Percentiles rank a stretch among this genome's conserved stretches.
Evolutionary conservation across 2,797 vertebrate species (phyloP).

Genomic region (Hippoglossus hippoglossus): DNA sequence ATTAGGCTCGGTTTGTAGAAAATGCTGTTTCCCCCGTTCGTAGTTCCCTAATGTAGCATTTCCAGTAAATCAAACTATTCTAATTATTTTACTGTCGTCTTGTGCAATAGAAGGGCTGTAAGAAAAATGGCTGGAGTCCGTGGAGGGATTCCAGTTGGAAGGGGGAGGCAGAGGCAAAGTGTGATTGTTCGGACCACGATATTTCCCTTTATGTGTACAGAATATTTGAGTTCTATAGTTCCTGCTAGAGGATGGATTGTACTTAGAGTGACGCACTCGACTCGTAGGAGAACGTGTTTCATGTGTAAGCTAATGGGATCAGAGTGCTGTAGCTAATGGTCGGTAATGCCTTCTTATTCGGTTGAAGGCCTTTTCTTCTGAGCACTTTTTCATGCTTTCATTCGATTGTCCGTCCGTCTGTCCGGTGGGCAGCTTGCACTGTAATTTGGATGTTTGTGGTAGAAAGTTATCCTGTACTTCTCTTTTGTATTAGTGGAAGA

Average conservation of each 20-base stretch:
- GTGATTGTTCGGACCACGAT: too few relatives aligned
- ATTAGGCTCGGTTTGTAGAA: neutral
- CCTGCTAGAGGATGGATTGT: conserved; percentile 35
- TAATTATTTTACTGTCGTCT: conserved; percentile 59
- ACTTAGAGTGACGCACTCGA: conserved; percentile 22
- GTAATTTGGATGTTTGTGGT: conserved; percentile 46
- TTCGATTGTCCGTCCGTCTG: conserved; percentile 18
- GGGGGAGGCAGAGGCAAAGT: neutral
- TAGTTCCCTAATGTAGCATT: conserved; percentile 44
- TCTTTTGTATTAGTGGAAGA: conserved; percentile 39
- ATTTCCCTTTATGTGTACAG: conserved; percentile 47
- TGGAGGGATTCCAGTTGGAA: neutral
- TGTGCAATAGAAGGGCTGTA: conserved; percentile 69
- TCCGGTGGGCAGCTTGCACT: conserved; percentile 47
- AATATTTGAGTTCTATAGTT: conserved; percentile 10
- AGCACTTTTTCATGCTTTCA: conserved; percentile 63
- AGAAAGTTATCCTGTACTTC: conserved; percentile 21
- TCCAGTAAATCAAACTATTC: conserved; percentile 30
- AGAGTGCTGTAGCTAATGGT: conserved; percentile 12
- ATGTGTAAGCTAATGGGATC: conserved; percentile 6
- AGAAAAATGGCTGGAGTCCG: conserved; percentile 30
- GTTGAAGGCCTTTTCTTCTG: conserved; percentile 21
- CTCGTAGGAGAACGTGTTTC: conserved; percentile 25
- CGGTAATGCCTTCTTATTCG: conserved; percentile 32
- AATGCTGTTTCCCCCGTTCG: neutral